These are phyloP conservation scores for Trachelipus rathkii DNA, from an alignment of 1,140 invertebrate species.

Conservation along the genomic window DNA sequence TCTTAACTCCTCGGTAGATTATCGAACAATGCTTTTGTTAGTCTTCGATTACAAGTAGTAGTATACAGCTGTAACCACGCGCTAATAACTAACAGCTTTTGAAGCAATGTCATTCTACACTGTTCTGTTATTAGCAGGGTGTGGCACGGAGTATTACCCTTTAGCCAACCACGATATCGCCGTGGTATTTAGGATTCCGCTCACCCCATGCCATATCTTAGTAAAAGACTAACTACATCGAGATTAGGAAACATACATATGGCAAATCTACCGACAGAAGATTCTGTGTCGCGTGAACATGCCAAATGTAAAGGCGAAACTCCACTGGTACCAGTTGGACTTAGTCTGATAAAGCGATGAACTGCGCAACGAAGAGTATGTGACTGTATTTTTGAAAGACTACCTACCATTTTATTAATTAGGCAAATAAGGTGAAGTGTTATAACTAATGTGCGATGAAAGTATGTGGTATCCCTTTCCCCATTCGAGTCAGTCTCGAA, in stretches of 20 bases:
- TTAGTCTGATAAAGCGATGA: constrained; percentile 68
- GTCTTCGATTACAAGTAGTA: no score
- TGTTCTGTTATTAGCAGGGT: constrained; percentile 63
- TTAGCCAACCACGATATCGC: no score
- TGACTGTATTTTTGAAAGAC: constrained; percentile 46
- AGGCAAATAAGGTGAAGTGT: constrained; percentile 74
- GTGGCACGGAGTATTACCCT: constrained; percentile 78
- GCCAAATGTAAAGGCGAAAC: constrained; percentile 78
- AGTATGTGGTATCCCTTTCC: constrained; percentile 66
- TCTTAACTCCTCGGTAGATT: no score
- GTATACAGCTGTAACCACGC: no score
- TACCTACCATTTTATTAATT: constrained; percentile 58
- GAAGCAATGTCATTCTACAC: no score
- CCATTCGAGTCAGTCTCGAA: constrained; percentile 52
- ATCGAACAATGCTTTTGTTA: no score
- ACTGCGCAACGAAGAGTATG: constrained; percentile 49
- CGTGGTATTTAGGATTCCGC: constrained; percentile 70
- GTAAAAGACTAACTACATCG: constrained; percentile 68
- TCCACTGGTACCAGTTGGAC: constrained; percentile 64
- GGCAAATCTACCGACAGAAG: constrained; percentile 62
- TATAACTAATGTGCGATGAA: constrained; percentile 80
- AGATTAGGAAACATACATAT: constrained; percentile 69
- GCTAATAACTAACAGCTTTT: no score
- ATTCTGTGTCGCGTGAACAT: constrained; percentile 59
- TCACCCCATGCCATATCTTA: no score